These are phyloP conservation scores for Cynocephalus volans DNA, from an alignment of 2,113 vertebrate species.

Conservation along the genomic window DNA sequence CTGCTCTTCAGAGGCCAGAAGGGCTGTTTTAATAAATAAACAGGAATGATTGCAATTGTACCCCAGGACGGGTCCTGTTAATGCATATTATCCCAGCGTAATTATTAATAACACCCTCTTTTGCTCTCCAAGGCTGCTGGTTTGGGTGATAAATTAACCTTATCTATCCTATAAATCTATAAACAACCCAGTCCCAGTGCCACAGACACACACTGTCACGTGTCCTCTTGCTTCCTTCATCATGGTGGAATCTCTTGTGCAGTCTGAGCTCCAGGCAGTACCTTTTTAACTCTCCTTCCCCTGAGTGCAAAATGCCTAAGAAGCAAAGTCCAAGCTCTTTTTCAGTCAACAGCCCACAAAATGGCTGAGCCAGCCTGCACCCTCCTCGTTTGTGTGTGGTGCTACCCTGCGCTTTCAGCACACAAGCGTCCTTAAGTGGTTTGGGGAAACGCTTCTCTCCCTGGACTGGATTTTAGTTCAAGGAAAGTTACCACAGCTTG, in stretches of 20 bases:
- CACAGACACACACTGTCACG: neutral
- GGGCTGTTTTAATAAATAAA: neutral
- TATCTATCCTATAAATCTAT: neutral
- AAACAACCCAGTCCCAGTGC: neutral
- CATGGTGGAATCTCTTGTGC: neutral
- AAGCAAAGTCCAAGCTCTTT: conserved; percentile 1
- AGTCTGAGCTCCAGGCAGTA: neutral
- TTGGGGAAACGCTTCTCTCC: neutral
- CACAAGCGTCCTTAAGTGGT: neutral
- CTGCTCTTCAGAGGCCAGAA: neutral
- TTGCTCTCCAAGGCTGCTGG: neutral
- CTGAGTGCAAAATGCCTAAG: neutral
- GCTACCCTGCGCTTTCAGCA: neutral
- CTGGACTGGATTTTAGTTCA: neutral
- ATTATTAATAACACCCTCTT: neutral
- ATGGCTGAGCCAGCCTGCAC: neutral
- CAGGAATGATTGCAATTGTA: neutral
- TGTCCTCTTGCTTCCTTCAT: neutral
- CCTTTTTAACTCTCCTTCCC: neutral
- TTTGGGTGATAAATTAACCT: neutral
- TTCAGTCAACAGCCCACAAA: neutral
- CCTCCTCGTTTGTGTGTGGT: neutral
- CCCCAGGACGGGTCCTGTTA: neutral
- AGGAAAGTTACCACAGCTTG: neutral
- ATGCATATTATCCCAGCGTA: neutral